Evolutionary conservation across 2,888 invertebrate genomes (phyloP).

Genomic region (Athalia circularis): DNA sequence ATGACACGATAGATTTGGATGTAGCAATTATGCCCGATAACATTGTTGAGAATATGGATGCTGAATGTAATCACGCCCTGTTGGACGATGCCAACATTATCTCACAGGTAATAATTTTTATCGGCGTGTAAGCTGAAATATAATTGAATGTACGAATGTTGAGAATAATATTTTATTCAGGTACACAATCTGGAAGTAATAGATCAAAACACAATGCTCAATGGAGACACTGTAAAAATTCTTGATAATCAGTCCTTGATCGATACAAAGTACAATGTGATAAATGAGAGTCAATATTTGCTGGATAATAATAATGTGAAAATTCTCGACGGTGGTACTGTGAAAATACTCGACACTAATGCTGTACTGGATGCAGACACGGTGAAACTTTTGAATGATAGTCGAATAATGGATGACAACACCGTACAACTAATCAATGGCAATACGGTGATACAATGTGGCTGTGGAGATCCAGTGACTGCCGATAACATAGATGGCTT

Average conservation of each 20-base stretch:
- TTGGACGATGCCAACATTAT: constrained; percentile 64
- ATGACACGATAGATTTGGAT: constrained; percentile 69
- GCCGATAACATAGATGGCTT: constrained; percentile 25
- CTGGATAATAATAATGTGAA: constrained; percentile 65
- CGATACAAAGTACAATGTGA: constrained; percentile 62
- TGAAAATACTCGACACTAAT: constrained; percentile 64
- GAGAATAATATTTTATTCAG: constrained; percentile 50
- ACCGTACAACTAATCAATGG: constrained; percentile 60
- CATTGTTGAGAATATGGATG: constrained; percentile 65
- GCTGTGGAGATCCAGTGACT: constrained; percentile 52
- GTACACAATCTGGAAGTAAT: constrained; percentile 67
- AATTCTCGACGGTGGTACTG: constrained; percentile 60
- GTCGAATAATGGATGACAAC: constrained; percentile 55
- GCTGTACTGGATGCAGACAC: constrained; percentile 63
- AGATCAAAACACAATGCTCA: constrained; percentile 63
- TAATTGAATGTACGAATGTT: constrained; percentile 20
- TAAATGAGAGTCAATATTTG: constrained; percentile 62
- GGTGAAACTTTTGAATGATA: constrained; percentile 63
- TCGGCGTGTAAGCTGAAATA: no score
- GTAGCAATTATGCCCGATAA: constrained; percentile 63
- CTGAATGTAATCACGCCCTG: constrained; percentile 63
- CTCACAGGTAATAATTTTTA: constrained; percentile 62
- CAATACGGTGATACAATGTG: constrained; percentile 55
- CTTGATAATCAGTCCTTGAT: constrained; percentile 62
- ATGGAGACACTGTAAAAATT: constrained; percentile 62